Conservation (phyloP, 2,888 invertebrate genomes). For the Danaus chrysippus region DNA sequence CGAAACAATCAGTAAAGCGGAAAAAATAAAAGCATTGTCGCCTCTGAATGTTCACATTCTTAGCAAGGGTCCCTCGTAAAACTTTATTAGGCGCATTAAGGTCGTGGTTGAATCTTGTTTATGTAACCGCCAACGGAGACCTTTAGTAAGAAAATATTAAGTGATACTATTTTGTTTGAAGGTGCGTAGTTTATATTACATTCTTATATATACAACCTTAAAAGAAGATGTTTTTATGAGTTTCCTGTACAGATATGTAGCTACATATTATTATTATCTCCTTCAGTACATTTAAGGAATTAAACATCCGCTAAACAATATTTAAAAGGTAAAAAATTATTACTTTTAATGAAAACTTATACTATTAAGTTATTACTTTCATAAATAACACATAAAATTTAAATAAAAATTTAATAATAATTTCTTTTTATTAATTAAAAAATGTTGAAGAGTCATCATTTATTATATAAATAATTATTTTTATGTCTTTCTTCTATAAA, state of each 20-base stretch:
- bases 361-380: no score
- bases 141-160: conserved; percentile 76
- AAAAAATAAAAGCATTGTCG: conserved; percentile 78
- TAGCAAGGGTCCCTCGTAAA: conserved; percentile 76
- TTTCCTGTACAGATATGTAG: neutral
- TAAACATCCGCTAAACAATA: no score
- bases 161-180: conserved; percentile 65
- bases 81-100: conserved; percentile 78
- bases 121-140: conserved; percentile 77
- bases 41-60: conserved; percentile 74
- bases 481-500: no score
- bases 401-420: no score
- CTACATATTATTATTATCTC: no score
- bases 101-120: conserved; percentile 79
- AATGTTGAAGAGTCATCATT: no score
- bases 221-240: neutral
- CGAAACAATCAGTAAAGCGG: conserved; percentile 71
- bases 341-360: no score
- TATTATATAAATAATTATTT: no score
- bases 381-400: no score
- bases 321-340: no score
- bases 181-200: neutral
- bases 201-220: neutral
- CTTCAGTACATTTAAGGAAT: no score
- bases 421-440: no score